These are phyloP conservation scores for Centroberyx gerrardi DNA, from an alignment of 2,797 vertebrate genomes.

Conservation along the genomic window DNA sequence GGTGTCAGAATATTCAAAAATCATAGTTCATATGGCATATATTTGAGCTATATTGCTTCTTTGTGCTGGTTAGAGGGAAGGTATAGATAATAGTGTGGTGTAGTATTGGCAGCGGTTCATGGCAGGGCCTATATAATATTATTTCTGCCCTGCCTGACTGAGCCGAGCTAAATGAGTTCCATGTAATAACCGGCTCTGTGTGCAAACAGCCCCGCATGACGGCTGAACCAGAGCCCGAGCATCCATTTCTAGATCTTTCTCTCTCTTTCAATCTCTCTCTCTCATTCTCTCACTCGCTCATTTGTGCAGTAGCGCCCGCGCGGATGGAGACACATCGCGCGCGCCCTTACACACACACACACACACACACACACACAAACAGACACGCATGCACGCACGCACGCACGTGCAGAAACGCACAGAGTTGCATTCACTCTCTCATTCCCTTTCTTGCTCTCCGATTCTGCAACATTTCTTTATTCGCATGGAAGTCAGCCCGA, in stretches of 20 bases:
- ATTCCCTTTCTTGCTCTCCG: conserved; percentile 56
- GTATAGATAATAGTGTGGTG: conserved; percentile 63
- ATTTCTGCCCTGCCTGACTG: conserved; percentile 84
- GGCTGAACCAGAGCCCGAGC: conserved; percentile 70
- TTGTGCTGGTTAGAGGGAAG: conserved; percentile 49
- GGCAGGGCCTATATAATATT: conserved; percentile 72
- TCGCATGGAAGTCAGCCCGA: conserved; percentile 62
- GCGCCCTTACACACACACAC: background rate
- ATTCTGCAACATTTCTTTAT: conserved; percentile 48
- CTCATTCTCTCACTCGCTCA: conserved; percentile 73
- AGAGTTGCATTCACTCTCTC: conserved; percentile 55
- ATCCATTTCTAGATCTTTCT: conserved; percentile 80
- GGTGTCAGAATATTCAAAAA: conserved; percentile 35
- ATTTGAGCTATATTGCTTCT: conserved; percentile 48
- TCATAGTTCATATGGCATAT: conserved; percentile 7
- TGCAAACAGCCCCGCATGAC: conserved; percentile 77
- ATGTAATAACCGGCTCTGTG: conserved; percentile 81
- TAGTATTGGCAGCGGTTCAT: conserved; percentile 61
- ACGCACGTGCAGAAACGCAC: conserved; percentile 11
- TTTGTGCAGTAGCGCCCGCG: conserved; percentile 57
- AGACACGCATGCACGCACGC: background rate
- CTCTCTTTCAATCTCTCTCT: conserved; percentile 66
- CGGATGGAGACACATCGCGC: conserved; percentile 12
- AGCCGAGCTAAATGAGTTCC: conserved; percentile 84
- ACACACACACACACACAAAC: conserved; percentile 7